Base-by-base conservation (phyloP, 2,113 vertebrate genomes). In the Cercopithecus mona region DNA sequence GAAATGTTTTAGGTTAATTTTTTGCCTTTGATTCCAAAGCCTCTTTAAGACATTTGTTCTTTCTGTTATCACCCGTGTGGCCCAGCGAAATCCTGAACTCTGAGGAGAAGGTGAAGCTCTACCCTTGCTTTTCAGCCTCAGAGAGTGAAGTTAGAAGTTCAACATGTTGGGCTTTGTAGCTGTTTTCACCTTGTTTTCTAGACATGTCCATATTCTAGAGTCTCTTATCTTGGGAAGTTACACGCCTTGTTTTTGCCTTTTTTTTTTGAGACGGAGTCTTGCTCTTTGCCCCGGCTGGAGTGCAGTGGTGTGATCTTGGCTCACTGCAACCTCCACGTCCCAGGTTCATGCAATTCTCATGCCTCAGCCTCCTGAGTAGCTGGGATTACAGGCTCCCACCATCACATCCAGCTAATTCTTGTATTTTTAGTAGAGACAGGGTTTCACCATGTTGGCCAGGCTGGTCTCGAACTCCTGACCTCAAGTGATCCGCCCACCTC, bases 1-100 rank as follows among this genome's bases (percentile, higher is more conserved):
- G 91, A 95, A 96, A 87, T 94, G 89, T 93, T 76, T 75, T 8
- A 43, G 35, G 11, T 82, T 93, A 86, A 20, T 13, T 85, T 93
- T 91, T 86, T 55, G 93, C 96, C 97, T 94, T 83, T 2, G 50
- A 68, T 89, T 80, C 2, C 52, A 32, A 90, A 92, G 91, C 87
- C 86, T 48, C 76, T 50, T 20, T 50, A 48, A 48, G 43, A 32
- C 8, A 5, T 2, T 4, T 8, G 14, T 20, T 20, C 48, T 50
- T 17, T 35, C 76, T 50, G 76, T 2, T 4, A 48, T 50, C 12
- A 0, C 43, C 6, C 3, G 0, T 16, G 35, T 3, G 7, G 61
- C 70, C 52, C 16, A 0, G 27, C 10, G 16, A 59, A 13, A 25
- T 17, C 25, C 32, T 16, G 30, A 0, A 6, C 93, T 20, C 32